Evolutionary conservation across 2,888 invertebrate species (phyloP), one percentile per base, ranked within the genome.

Genomic region (Cordilura impudica): DNA sequence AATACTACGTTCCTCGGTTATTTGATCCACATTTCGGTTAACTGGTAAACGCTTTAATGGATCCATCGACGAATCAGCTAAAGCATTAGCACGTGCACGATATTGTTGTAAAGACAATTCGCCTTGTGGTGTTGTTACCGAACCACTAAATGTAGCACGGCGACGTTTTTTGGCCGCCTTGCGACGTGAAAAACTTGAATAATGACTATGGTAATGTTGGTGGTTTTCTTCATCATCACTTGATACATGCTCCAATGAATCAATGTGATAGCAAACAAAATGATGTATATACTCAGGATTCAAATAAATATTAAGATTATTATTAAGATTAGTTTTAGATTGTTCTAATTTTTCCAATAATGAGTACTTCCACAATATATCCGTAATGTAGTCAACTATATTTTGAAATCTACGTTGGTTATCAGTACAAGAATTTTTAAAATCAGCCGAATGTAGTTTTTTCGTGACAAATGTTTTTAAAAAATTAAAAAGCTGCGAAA

Each of bases 161-260:
- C 87, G 83, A 14, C 87, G 84, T 39, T 88, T 88, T 39, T 83
- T 83, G 1, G 81, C 83, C 0, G 86, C 84, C 56, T 87, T 89
- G 12, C 89, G 84, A 3, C 89, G 83, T 2, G 86, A 84, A 18
- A 88, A 70, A 54, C 85, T 88, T 2, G 86, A 84, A 53, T 87
- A 86, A 63, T 86, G 86, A 35, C 81, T 84, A 12, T 86, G 85
- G 70, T 86, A 86, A 54, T 78, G 83, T 14, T 86, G 84, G 31
- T 86, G 86, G 1, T 84, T 84, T 29, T 86, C 87, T 14, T 89
- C 89, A 75, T 89, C 89, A 65, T 89, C 89, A 53, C 88, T 89
- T 45, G 87, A 89, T 1, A 86, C 83, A 29, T 87, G 87, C 14
- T 88, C 88, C 0, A 76, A 60, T 2, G 82, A 65, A 29, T 88